Percentiles rank a stretch among this genome's conserved stretches.
These are phyloP conservation scores for Coregonus ussuriensis DNA, from an alignment of 2,797 vertebrate species.

Conservation along the genomic window DNA sequence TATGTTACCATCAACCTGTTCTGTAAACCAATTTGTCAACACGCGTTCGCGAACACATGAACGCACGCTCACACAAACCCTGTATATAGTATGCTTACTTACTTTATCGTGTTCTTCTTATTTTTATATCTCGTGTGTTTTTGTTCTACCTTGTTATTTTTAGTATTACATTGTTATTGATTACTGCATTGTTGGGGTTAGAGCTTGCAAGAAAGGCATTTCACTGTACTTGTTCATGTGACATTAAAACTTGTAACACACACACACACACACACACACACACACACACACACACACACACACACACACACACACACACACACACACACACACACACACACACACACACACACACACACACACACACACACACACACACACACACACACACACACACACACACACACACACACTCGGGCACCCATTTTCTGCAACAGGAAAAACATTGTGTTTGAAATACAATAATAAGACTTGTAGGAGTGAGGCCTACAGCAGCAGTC, in stretches of 20 bases:
- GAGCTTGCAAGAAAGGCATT: no score
- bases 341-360: not conserved
- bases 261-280: not conserved
- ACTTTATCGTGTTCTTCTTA: no score
- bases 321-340: not conserved
- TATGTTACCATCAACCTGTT: not conserved
- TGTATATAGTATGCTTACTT: not conserved
- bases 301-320: not conserved
- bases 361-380: not conserved
- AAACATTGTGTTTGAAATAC: not conserved
- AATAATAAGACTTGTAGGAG: not conserved
- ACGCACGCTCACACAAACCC: not conserved
- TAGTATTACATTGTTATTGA: no score
- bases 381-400: not conserved
- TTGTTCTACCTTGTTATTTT: no score
- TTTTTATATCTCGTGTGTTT: no score
- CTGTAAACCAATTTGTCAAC: not conserved
- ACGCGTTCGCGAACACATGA: not conserved
- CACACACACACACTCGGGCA: not conserved
- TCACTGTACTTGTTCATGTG: no score
- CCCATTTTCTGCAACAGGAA: not conserved
- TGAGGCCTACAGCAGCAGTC: not conserved
- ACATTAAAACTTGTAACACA: no score
- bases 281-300: not conserved
- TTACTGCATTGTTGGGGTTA: no score